phyloP scores from a whole-genome alignment of 2,113 vertebrate species.

The Fregetta grallaria region DNA sequence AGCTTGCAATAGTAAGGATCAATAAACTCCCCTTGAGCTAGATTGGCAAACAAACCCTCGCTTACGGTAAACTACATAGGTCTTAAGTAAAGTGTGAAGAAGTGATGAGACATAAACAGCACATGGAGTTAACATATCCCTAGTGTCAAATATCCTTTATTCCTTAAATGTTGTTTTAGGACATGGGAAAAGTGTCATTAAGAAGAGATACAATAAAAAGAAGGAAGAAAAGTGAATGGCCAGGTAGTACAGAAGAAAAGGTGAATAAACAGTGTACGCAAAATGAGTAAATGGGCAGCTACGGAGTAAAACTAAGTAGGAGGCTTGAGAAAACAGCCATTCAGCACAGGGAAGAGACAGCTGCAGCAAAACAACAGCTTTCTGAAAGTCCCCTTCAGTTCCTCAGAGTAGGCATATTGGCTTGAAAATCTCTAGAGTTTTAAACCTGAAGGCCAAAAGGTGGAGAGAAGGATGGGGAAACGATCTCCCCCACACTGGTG shows the following conservation, averaged over 20 bases:
- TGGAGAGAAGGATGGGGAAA: not conserved
- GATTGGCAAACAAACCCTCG: not conserved
- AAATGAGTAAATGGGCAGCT: not conserved
- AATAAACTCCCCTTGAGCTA: not conserved
- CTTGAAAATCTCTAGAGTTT: not conserved
- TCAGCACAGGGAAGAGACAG: not conserved
- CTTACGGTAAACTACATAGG: not conserved
- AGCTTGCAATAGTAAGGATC: not conserved
- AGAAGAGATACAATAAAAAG: not conserved
- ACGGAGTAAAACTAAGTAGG: not conserved
- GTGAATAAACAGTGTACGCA: not conserved
- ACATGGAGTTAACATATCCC: not conserved
- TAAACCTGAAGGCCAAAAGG: not conserved
- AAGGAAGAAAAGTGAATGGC: not conserved
- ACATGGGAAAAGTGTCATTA: not conserved
- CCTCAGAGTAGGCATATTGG: not conserved
- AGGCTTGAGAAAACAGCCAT: not conserved
- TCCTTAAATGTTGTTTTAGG: not conserved
- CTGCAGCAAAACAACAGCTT: not conserved
- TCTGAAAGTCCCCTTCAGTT: not conserved
- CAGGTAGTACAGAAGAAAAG: not conserved
- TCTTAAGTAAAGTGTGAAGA: not conserved
- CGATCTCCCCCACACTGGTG: not conserved
- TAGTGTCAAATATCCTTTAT: not conserved
- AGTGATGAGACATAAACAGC: not conserved